Base-by-base conservation (phyloP, 2,113 vertebrate genomes). In the Paratilapia polleni region DNA sequence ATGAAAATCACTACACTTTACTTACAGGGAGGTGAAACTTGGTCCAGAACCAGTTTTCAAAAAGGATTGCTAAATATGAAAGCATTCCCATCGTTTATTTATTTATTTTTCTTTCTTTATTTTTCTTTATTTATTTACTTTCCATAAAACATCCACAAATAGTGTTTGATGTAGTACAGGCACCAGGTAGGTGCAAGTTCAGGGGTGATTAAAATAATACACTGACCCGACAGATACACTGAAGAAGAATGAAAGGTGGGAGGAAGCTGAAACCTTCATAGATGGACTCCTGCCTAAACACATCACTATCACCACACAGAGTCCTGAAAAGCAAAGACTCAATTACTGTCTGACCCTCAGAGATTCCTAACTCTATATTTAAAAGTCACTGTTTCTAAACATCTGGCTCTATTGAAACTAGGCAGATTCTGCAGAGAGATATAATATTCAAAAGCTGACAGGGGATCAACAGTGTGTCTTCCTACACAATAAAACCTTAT, bases 301-400 rank as follows among this genome's bases (percentile, higher is more conserved):
- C 15, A 52, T 31, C 66, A 49, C 17, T 24, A 24, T 73, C 54
- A 22, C 56, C 6, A 28, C 20, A 31, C 15, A 41, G 1, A 68
- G 49, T n/a, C 31, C 20, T 24, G 43, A 63, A 19, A 63, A 75
- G 6, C 61, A 82, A 64, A 61, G 47, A 64, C n/a, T 52, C 70
- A 82, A 63, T 41, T 54, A 78, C 62, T 49, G 26, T 61, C 56
- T 70, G 41, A 28, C 31, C 76, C n/a, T 61, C 47, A 17, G 19
- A 64, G 70, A 22, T 57, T 63, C 56, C 28, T 49, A 20, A 17
- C 24, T 70, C 41, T 13, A 20, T 12, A 64, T 56, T 77, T 66
- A 82, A 77, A 66, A 77, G 34, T 15, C 24, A 77, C 54, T 77
- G 73, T 57, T 77, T 66, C 36, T 49, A 77, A 83, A 77, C 26